Conservation (phyloP, 2,888 invertebrate genomes). For the Leuctra nigra region DNA sequence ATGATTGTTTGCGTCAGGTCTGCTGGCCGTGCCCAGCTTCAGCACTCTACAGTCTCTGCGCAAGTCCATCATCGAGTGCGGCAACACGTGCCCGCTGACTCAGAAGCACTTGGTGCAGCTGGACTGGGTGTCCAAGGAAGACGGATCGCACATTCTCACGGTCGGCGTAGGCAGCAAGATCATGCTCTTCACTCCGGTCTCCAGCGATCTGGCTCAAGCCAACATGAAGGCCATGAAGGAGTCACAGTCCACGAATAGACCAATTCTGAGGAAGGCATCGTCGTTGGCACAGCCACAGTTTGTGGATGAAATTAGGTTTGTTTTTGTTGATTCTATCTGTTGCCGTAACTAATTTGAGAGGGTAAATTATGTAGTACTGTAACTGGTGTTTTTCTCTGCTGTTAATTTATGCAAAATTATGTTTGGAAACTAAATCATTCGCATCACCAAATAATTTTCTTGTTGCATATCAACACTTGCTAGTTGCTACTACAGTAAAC, state of each 20-base stretch:
- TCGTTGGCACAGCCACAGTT: slow-evolving; percentile 84
- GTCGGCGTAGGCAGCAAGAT: slow-evolving; percentile 92
- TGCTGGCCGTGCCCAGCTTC: slow-evolving; percentile 84
- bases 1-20: no score
- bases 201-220: slow-evolving; percentile 90
- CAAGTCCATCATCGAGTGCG: slow-evolving; percentile 85
- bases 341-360: no score
- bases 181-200: slow-evolving; percentile 86
- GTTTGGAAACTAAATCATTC: no score
- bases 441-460: no score
- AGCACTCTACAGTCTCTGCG: slow-evolving; percentile 81
- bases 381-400: no score
- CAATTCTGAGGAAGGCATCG: slow-evolving; percentile 83
- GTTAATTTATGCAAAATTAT: no score
- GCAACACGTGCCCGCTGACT: slow-evolving; percentile 82
- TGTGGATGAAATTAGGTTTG: slow-evolving; percentile 75
- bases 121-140: slow-evolving; percentile 99
- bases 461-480: no score
- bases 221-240: slow-evolving; percentile 89
- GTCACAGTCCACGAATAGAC: slow-evolving; percentile 73
- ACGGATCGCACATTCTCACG: slow-evolving; percentile 95
- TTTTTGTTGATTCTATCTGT: neutral
- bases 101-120: slow-evolving; percentile 91
- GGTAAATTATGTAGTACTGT: no score
- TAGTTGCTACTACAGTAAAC: no score